A percentile compares a stretch with the other conserved stretches of the same genome.
Evolutionary conservation across 2,797 vertebrate genomes (phyloP).

Genomic region (Tenualosa ilisha): DNA sequence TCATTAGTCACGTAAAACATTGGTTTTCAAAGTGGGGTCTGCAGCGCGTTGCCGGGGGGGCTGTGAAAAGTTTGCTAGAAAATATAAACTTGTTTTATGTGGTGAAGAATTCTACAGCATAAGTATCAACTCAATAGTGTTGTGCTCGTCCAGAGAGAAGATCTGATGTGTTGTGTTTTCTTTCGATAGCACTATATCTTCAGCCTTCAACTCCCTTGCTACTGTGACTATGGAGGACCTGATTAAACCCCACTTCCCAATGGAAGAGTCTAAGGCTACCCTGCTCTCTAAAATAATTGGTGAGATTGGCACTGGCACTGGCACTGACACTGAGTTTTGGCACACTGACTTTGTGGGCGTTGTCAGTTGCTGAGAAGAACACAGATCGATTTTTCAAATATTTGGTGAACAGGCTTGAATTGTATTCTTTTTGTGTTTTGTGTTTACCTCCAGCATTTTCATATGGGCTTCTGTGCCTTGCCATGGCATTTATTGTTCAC

Average conservation of each 20-base stretch:
- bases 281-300: conserved; percentile 82
- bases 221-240: conserved; percentile 91
- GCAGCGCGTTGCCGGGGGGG: too few species aligned
- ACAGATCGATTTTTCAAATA: background rate
- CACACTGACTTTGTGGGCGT: background rate
- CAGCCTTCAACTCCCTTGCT: conserved; percentile 88
- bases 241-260: conserved; percentile 81
- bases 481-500: conserved; percentile 86
- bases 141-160: background rate
- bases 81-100: too few species aligned
- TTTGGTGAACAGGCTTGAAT: background rate
- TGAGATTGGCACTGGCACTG: conserved; percentile 51
- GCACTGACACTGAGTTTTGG: too few species aligned
- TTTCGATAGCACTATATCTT: conserved; percentile 83
- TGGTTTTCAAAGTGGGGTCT: too few species aligned
- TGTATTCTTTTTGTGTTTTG: conserved; percentile 37
- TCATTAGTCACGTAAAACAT: too few species aligned
- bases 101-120: too few species aligned
- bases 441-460: conserved; percentile 68
- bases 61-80: too few species aligned
- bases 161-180: background rate
- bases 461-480: conserved; percentile 86
- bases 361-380: background rate
- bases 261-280: conserved; percentile 77
- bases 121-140: too few species aligned